Evolutionary conservation across 1,140 invertebrate genomes (phyloP).

Genomic region (Diorhabda carinulata): DNA sequence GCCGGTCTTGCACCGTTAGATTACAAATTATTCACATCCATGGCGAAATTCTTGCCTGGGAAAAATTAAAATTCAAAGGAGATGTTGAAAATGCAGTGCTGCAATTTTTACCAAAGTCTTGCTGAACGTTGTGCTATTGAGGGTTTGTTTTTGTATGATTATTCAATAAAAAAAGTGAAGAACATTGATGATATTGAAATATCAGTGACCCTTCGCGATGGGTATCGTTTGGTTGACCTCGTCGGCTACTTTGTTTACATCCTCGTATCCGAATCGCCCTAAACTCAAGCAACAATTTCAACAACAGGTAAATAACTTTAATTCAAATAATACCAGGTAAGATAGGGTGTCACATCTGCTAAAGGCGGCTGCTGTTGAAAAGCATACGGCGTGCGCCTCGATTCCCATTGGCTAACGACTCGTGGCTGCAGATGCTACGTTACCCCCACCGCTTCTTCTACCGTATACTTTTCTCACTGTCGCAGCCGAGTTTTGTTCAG

Average conservation of each 20-base stretch:
- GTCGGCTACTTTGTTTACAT: constrained; percentile 8
- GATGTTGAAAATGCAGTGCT: too few relatives aligned
- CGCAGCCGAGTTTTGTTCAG: constrained; percentile 24
- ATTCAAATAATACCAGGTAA: constrained; percentile 16
- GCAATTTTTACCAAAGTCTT: too few relatives aligned
- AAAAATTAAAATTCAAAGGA: too few relatives aligned
- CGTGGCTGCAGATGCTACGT: constrained; percentile 40
- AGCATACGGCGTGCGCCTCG: constrained; percentile 41
- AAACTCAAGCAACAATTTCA: not conserved
- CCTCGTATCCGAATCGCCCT: constrained; percentile 3
- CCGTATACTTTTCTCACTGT: constrained; percentile 27
- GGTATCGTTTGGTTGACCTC: constrained; percentile 6
- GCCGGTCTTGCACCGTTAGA: too few relatives aligned
- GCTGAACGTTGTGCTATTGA: too few relatives aligned
- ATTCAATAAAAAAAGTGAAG: too few relatives aligned
- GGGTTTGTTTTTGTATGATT: too few relatives aligned
- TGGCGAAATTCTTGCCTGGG: too few relatives aligned
- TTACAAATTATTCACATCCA: too few relatives aligned
- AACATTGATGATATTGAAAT: not conserved
- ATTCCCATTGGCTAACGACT: constrained; percentile 37
- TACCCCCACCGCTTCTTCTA: constrained; percentile 31
- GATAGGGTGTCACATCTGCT: constrained; percentile 39
- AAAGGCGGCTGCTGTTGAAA: constrained; percentile 20
- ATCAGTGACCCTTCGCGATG: not conserved
- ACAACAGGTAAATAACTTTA: constrained; percentile 27